Evolutionary conservation across 1,140 invertebrate genomes (phyloP).

Genomic region (Conus ventricosus): DNA sequence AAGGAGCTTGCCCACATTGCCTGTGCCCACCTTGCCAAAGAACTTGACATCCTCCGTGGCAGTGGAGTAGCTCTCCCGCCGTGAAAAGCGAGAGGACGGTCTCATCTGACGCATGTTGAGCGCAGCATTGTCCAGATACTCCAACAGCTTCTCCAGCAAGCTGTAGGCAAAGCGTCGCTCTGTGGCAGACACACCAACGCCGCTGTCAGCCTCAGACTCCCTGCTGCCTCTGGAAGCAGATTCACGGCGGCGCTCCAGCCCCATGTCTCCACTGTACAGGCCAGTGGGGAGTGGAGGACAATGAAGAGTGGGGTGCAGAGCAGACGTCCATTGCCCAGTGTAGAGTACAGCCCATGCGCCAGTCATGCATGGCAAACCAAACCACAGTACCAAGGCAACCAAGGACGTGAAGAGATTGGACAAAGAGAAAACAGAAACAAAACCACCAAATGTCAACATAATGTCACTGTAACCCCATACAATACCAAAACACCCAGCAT

Average conservation of each 20-base stretch:
- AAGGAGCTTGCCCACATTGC: too few species aligned
- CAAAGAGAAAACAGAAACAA: conserved; percentile 39
- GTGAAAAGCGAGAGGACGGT: conserved; percentile 94
- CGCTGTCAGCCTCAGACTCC: conserved; percentile 66
- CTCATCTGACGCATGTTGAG: conserved; percentile 98
- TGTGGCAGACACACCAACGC: conserved; percentile 66
- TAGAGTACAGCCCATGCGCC: conserved; percentile 24
- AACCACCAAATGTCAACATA: conserved; percentile 26
- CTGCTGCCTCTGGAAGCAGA: conserved; percentile 65
- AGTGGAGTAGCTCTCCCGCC: conserved; percentile 94
- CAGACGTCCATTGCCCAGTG: neutral
- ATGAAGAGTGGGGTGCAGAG: conserved; percentile 14
- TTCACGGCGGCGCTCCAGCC: conserved; percentile 54
- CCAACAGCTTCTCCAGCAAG: conserved; percentile 95
- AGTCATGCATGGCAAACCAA: conserved; percentile 36
- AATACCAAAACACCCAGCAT: neutral
- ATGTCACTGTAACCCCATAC: neutral
- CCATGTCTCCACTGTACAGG: conserved; percentile 52
- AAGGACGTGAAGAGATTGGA: conserved; percentile 25
- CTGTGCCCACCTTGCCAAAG: conserved; percentile 93
- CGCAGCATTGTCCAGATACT: conserved; percentile 96
- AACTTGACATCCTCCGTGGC: conserved; percentile 99
- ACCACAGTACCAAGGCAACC: conserved; percentile 35
- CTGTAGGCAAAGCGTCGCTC: conserved; percentile 91
- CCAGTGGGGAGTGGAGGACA: neutral